Evolutionary conservation across 2,888 invertebrate genomes (phyloP), one percentile per base, ranked within the genome.

Genomic region (Lasioglossum vierecki): DNA sequence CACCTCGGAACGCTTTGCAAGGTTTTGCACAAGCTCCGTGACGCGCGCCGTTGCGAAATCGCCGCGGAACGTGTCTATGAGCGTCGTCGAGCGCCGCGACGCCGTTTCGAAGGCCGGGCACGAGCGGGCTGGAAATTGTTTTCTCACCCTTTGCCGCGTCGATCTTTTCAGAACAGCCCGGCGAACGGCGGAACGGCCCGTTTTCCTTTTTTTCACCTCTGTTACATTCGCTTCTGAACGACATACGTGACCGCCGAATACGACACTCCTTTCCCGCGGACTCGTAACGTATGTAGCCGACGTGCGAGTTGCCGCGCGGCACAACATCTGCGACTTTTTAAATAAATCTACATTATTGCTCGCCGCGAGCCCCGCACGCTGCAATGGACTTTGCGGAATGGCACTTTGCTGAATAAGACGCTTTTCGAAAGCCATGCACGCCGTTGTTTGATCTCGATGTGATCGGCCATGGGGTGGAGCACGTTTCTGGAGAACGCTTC

Each of bases 71-170:
- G 90, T 90, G 90, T 90, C 89, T 87, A 89, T 85, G 90, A 82
- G 85, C 77, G 75, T 71, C 70, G 79, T 63, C 35, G 35, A 18
- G 79, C 79, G 78, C 71, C 66, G 68, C 82, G 80, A 63, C 22
- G 8, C 53, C 86, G 88, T 85, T 90, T 89, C 86, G 90, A 84
- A 90, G 86, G 88, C 90, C 82, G 83, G 72, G 90, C 90, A 90
- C 90, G 90, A 90, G 85, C 88, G 30, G 53, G 85, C 86, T 90
- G 90, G 83, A 90, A 90, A 90, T 90, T 90, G 90, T 90, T 90
- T 90, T 90, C 90, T 89, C 88, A 90, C 90, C 90, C 90, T 90
- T 90, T 39, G 39, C 80, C 74, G 73, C 87, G 88, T 85, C 87
- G 88, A 89, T 89, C 73, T 87, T 86, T 81, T 85, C 88, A 73